Evolutionary conservation across 2,797 vertebrate genomes (phyloP).

Genomic region (Rhinogobio ventralis): DNA sequence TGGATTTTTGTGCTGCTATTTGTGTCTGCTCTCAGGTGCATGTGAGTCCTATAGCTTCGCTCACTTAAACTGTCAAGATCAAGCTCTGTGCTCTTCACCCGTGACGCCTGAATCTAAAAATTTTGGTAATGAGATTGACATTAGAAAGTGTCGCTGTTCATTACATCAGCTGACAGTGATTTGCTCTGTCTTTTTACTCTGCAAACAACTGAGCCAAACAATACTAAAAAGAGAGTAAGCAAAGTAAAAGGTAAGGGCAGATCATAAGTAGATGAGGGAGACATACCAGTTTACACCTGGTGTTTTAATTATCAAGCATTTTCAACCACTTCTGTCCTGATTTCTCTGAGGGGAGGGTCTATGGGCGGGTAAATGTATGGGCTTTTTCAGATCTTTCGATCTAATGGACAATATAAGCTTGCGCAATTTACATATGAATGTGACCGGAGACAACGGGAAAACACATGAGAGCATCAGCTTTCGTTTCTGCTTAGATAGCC

Average conservation of each 20-base stretch:
- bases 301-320: no score
- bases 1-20: constrained; percentile 39
- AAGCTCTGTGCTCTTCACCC: constrained; percentile 40
- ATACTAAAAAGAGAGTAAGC: neutral
- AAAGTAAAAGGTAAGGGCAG: neutral
- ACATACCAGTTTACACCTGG: no score
- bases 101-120: constrained; percentile 36
- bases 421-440: no score
- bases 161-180: constrained; percentile 29
- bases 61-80: constrained; percentile 45
- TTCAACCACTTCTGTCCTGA: no score
- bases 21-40: constrained; percentile 44
- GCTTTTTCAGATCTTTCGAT: no score
- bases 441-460: no score
- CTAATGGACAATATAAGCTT: no score
- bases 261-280: no score
- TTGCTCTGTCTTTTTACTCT: neutral
- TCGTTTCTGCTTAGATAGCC: no score
- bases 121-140: constrained; percentile 45
- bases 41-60: constrained; percentile 25
- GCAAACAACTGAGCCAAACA: constrained; percentile 21
- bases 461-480: no score
- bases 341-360: no score
- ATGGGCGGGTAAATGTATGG: no score
- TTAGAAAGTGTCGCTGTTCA: constrained; percentile 32